Percentiles rank a stretch among this genome's conserved stretches.
Conservation (phyloP, 2,797 vertebrate genomes). For the Poliocrania exsul region DNA sequence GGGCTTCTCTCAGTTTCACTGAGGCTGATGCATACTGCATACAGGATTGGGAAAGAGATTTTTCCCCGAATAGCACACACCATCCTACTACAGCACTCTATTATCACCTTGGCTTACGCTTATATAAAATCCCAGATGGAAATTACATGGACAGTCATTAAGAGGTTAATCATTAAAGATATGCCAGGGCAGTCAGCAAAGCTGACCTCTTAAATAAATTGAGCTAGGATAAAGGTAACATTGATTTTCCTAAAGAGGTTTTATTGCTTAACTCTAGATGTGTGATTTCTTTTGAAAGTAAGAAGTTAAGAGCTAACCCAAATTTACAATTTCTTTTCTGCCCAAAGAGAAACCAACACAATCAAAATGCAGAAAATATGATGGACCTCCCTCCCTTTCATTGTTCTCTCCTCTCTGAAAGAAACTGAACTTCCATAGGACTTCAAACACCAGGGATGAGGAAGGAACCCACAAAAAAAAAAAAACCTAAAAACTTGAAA, state of each 20-base stretch:
- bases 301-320: neutral
- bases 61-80: neutral
- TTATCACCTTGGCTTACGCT: neutral
- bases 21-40: neutral
- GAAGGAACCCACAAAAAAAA: neutral
- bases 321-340: neutral
- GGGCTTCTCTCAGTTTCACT: constrained; percentile 16
- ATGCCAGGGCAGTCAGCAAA: constrained; percentile 1
- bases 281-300: constrained; percentile 10
- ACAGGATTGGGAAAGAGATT: neutral
- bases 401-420: neutral
- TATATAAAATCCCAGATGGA: neutral
- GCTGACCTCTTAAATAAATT: constrained; percentile 13
- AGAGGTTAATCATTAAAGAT: constrained; percentile 47
- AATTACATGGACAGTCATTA: constrained; percentile 6
- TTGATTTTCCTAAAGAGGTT: constrained; percentile 32
- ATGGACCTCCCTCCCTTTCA: neutral
- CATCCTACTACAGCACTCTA: neutral
- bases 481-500: neutral
- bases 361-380: neutral
- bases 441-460: neutral
- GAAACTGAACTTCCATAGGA: constrained; percentile 3
- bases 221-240: neutral
- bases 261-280: constrained; percentile 17
- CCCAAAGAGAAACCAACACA: neutral